Evolutionary conservation across 2,888 invertebrate species (phyloP), one percentile per base, ranked within the genome.

Genomic region (Euproctis similis): DNA sequence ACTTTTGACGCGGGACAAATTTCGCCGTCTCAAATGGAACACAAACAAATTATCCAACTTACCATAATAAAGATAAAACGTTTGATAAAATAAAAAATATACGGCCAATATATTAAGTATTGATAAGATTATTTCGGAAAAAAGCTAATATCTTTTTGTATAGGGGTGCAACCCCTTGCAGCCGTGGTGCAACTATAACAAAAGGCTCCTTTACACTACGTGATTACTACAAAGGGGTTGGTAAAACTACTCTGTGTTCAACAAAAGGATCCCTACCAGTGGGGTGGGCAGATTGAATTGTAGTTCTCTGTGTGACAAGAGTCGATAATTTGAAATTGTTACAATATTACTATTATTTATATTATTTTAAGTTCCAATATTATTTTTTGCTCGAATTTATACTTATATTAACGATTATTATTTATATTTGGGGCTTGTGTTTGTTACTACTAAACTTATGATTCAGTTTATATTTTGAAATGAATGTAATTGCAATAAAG

Each of bases 201-300:
- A 26, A 28, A 13, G 17, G 32, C 24, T 21, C 49, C 41, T 66
- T 65, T 56, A 46, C 64, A 56, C 59, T 60, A 63, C 78, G 80
- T 80, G 80, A 68, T 59, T 37, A 43, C 34, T 32, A 80, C 77
- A 81, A 80, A 76, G 74, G 80, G 71, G 66, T 65, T 55, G 46
- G 50, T 4, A 53, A 58, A 28, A 47, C 49, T 48, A 52, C 55
- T 63, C 58, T 61, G 58, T 49, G 52, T 51, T 51, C 59, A 61
- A 66, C 67, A 70, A 68, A 65, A 59, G 53, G 48, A 33, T 53
- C 44, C 53, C 48, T 46, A 45, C 40, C 40, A 36, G 36, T n/a
- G n/a, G n/a, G n/a, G n/a, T n/a, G 54, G 53, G 49, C 37, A 53
- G 54, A 73, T 74, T 74, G 64, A 72, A 71, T 60, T 56, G 71